Conservation (phyloP, 2,888 invertebrate species). For the Aporophyla lueneburgensis region DNA sequence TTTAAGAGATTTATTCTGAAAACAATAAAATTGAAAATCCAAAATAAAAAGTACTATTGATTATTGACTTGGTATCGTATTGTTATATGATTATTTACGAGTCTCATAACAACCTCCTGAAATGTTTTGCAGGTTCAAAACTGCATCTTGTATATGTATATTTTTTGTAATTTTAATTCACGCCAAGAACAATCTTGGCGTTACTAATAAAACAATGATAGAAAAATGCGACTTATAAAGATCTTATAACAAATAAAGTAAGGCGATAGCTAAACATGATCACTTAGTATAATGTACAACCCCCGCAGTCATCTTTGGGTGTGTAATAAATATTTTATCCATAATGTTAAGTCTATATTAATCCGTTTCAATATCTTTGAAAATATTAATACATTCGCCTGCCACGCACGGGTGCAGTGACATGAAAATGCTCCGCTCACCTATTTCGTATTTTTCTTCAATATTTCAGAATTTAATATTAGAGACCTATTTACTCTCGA, state of each 20-base stretch:
- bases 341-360: constrained; percentile 11
- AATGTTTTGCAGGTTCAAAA: too few relatives aligned
- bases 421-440: constrained; percentile 48
- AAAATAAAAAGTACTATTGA: too few relatives aligned
- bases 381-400: constrained; percentile 43
- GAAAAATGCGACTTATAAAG: too few relatives aligned
- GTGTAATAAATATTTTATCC: constrained; percentile 1
- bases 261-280: not conserved
- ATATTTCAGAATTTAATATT: constrained; percentile 61
- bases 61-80: too few relatives aligned
- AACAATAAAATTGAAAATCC: too few relatives aligned
- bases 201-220: too few relatives aligned
- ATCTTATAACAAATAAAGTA: not conserved
- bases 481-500: constrained; percentile 33
- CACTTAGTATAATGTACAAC: not conserved
- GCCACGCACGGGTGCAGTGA: constrained; percentile 50
- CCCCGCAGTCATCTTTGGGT: not conserved
- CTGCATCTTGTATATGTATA: too few relatives aligned
- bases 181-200: too few relatives aligned
- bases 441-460: constrained; percentile 50
- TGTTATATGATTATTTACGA: too few relatives aligned
- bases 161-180: too few relatives aligned
- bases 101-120: too few relatives aligned
- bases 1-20: too few relatives aligned
- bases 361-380: constrained; percentile 42